Base-by-base conservation (phyloP, 2,797 vertebrate species). In the Arremon aurantiirostris region DNA sequence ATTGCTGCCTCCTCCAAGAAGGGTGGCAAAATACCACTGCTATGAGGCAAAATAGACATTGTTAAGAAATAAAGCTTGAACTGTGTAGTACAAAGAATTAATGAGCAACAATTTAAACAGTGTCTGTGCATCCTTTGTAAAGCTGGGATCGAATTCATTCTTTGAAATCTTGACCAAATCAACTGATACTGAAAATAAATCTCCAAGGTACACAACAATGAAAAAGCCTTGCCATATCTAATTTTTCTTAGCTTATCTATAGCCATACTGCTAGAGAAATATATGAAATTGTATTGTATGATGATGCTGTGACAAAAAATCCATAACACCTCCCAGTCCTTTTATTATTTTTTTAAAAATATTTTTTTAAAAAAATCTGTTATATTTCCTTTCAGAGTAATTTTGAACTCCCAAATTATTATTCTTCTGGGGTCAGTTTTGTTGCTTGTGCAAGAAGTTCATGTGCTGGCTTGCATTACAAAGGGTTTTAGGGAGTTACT, bases 261-360 rank as follows among this genome's bases (percentile, higher is more conserved):
- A 69, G 11, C 18, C 39, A 23, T 32, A 22, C 9, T 19, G 69
- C 46, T n/a, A 37, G 46, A 84, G 17, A 71, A 86, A 71, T 30
- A 3, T 50, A 41, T 63, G 35, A 52, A 63, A 47, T 47, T 60
- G 6, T 18, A 16, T 9, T 47, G 5, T 41, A 11, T 50, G 19
- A 41, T 14, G 44, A 55, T 52, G 17, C 14, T 44, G 9, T 53
- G 44, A 59, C 16, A 50, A 90, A 80, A 28, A 61, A 14, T 15
- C 20, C 10, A 2, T 59, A 69, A 47, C 9, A 37, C 8, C 4
- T 39, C 12, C 5, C 4, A 3, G 4, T 4, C 0, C 0, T 11
- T 75, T 64, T 28, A 32, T 64, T 26, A 32, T 32, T 50, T 9
- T 17, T 14, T 4, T 2, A 23, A 11, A 6, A 27, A 11, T 56